These are phyloP conservation scores for Pitangus sulphuratus DNA, from an alignment of 2,797 vertebrate species.

Conservation along the genomic window DNA sequence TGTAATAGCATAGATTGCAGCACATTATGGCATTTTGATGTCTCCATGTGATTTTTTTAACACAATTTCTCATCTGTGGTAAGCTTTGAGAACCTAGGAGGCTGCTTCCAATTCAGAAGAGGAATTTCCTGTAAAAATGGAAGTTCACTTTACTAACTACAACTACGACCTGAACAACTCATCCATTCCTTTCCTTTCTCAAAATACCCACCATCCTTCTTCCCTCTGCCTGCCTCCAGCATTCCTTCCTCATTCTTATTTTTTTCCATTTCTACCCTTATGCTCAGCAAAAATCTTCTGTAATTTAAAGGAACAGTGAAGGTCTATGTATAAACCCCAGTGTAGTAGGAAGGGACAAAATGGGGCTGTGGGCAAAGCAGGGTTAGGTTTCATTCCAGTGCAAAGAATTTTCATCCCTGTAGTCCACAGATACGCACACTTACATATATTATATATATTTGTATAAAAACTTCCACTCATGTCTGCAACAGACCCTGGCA, in stretches of 20 bases:
- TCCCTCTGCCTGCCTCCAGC: not conserved
- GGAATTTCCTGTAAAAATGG: not conserved
- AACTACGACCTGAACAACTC: not conserved
- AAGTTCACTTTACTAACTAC: not conserved
- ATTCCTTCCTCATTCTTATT: not conserved
- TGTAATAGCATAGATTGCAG: not conserved
- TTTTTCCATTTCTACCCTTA: not conserved
- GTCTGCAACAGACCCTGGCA: not conserved
- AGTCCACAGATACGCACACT: not conserved
- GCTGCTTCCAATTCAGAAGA: not conserved
- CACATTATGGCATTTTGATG: not conserved
- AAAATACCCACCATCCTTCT: not conserved
- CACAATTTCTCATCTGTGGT: not conserved
- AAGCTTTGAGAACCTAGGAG: not conserved
- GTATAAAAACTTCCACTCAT: not conserved
- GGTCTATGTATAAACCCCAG: not conserved
- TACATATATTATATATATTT: not conserved
- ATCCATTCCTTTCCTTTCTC: not conserved
- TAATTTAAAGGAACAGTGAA: not conserved
- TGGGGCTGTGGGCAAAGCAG: not conserved
- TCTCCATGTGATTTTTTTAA: not conserved
- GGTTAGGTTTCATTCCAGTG: not conserved
- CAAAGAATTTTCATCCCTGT: not conserved
- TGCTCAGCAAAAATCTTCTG: not conserved
- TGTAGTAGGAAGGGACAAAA: not conserved